Conservation (phyloP, 2,888 invertebrate species). For the Chalcis sispes region DNA sequence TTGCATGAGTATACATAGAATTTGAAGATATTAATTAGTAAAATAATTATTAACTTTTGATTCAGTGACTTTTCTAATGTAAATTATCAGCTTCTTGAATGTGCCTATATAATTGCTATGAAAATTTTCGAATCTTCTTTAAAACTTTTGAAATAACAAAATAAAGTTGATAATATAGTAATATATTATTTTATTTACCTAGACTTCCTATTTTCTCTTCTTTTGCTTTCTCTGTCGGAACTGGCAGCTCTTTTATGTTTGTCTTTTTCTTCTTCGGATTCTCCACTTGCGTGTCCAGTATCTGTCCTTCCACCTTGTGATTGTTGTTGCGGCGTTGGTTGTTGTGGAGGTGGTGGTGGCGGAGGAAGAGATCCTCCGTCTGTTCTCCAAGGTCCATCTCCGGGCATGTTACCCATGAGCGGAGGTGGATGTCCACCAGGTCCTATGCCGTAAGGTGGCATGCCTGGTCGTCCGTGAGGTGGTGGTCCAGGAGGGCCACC, state of each 20-base stretch:
- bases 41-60: too few species aligned
- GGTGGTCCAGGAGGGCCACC: constrained; percentile 43
- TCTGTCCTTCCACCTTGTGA: not conserved
- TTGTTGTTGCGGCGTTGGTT: not conserved
- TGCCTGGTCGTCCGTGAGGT: constrained; percentile 57
- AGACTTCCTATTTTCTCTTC: constrained; percentile 56
- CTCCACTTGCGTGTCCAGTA: too few species aligned
- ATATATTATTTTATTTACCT: constrained; percentile 40
- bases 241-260: constrained; percentile 39
- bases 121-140: too few species aligned
- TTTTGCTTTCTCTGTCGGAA: constrained; percentile 44
- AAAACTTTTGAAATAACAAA: too few species aligned
- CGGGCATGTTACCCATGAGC: constrained; percentile 32
- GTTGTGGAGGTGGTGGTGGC: not conserved
- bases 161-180: not conserved
- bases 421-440: constrained; percentile 39
- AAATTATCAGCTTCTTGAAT: too few species aligned
- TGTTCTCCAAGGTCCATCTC: constrained; percentile 45
- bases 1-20: too few species aligned
- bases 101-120: too few species aligned
- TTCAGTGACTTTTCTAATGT: too few species aligned
- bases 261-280: not conserved
- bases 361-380: constrained; percentile 35
- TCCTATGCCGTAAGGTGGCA: constrained; percentile 60
- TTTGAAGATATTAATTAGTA: too few species aligned